phyloP scores from a whole-genome alignment of 2,888 invertebrate species.

The Amiota communis region DNA sequence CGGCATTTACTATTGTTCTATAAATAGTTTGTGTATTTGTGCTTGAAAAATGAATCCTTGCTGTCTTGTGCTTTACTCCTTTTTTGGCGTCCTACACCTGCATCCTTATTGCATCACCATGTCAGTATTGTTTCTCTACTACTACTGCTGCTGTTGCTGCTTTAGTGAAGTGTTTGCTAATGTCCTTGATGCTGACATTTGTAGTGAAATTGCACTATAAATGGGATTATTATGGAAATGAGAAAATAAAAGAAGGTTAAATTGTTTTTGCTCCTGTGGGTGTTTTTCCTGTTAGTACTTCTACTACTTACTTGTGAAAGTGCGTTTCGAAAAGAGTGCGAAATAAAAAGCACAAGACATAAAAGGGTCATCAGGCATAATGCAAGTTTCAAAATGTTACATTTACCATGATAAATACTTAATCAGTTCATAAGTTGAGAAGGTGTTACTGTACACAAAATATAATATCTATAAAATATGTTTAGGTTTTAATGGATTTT shows the following conservation, averaged over 20 bases:
- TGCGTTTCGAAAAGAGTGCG: conserved; percentile 1
- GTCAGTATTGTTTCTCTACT: not conserved
- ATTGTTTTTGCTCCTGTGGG: not conserved
- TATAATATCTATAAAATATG: too few species aligned
- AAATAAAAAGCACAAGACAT: not conserved
- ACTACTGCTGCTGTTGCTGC: not conserved
- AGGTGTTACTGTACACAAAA: too few species aligned
- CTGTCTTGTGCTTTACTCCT: conserved; percentile 7
- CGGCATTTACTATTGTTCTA: too few species aligned
- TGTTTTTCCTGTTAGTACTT: not conserved
- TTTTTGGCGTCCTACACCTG: not conserved
- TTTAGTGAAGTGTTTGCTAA: conserved; percentile 44
- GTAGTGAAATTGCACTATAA: conserved; percentile 49
- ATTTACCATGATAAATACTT: too few species aligned
- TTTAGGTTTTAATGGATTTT: too few species aligned
- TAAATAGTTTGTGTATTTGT: not conserved
- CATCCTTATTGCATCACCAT: not conserved
- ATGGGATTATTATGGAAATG: conserved; percentile 30
- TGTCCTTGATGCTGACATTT: conserved; percentile 55
- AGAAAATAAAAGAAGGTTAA: conserved; percentile 21
- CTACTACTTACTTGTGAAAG: not conserved
- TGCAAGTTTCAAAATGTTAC: too few species aligned
- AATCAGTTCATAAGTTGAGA: too few species aligned
- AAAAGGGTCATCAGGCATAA: conserved; percentile 9
- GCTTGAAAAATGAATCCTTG: conserved; percentile 28